Percentiles rank a stretch among this genome's conserved stretches.
These are phyloP conservation scores for Cyrtonyx montezumae DNA, from an alignment of 2,113 vertebrate species.

Conservation along the genomic window DNA sequence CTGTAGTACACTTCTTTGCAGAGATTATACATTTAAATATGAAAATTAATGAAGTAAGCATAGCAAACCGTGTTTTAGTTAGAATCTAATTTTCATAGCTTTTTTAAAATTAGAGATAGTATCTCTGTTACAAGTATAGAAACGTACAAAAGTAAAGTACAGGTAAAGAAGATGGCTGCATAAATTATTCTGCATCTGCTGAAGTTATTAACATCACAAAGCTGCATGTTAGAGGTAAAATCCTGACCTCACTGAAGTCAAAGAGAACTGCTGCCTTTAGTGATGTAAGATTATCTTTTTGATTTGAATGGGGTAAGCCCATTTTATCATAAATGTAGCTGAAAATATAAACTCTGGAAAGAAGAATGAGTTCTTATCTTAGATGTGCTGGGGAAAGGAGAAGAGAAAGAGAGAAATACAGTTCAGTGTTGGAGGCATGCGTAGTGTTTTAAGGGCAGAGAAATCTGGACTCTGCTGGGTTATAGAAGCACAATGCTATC, in stretches of 20 bases:
- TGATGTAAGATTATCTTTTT: background rate
- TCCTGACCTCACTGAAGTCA: constrained; percentile 32
- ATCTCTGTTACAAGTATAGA: constrained; percentile 61
- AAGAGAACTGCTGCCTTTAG: constrained; percentile 16
- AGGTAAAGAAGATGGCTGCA: constrained; percentile 55
- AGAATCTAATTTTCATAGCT: constrained; percentile 63
- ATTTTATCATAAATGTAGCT: constrained; percentile 2
- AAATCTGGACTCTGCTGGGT: background rate
- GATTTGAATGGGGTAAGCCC: constrained; percentile 38
- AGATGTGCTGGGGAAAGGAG: background rate
- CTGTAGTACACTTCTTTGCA: background rate
- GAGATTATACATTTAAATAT: constrained; percentile 54
- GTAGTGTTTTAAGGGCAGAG: background rate
- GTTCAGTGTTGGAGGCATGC: background rate
- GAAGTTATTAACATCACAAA: constrained; percentile 70
- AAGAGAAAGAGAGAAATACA: background rate
- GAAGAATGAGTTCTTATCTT: background rate
- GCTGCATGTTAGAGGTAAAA: constrained; percentile 35
- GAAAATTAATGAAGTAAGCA: constrained; percentile 63
- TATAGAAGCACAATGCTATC: background rate
- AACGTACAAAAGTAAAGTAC: constrained; percentile 54
- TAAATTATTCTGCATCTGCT: constrained; percentile 57
- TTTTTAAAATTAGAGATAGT: constrained; percentile 55
- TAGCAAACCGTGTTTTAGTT: constrained; percentile 30
- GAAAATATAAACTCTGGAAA: constrained; percentile 7